phyloP scores from a whole-genome alignment of 2,113 vertebrate genomes.

The Propithecus coquereli region DNA sequence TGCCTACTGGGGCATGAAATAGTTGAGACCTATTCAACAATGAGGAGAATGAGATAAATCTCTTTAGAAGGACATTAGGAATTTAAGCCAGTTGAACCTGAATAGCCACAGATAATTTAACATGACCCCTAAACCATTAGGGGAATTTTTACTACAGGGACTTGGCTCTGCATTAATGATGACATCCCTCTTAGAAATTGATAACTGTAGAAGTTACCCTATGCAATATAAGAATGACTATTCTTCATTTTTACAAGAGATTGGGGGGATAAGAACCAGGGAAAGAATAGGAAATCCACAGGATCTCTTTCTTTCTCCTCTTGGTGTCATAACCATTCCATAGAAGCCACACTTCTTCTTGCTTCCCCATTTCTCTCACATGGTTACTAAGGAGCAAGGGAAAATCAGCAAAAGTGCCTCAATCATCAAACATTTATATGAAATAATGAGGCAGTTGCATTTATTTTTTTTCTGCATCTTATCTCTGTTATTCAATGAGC shows the following conservation, averaged over 20 bases:
- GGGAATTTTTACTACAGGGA: conserved; percentile 37
- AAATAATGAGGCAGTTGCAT: not conserved
- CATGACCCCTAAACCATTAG: conserved; percentile 28
- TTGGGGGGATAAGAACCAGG: not conserved
- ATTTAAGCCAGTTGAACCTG: conserved; percentile 60
- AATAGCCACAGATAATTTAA: conserved; percentile 61
- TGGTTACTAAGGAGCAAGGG: not conserved
- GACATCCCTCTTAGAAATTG: conserved; percentile 1
- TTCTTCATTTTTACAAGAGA: not conserved
- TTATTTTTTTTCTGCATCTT: not conserved
- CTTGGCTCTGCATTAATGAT: not conserved
- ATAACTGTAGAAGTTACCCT: not conserved
- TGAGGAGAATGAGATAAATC: conserved; percentile 70
- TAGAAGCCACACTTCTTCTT: not conserved
- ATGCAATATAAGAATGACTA: not conserved
- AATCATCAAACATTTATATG: not conserved
- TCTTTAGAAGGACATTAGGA: conserved; percentile 58
- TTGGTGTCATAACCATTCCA: not conserved
- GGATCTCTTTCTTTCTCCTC: not conserved
- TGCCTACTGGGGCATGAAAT: conserved; percentile 68
- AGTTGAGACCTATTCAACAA: conserved; percentile 72
- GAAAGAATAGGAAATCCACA: not conserved
- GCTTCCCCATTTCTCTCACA: not conserved
- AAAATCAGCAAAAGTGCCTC: not conserved
- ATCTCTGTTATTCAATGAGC: not conserved